Percentiles rank a stretch among this genome's conserved stretches.
These are phyloP conservation scores for Phrynosoma blainvillii DNA, from an alignment of 2,113 vertebrate genomes.

Conservation along the genomic window DNA sequence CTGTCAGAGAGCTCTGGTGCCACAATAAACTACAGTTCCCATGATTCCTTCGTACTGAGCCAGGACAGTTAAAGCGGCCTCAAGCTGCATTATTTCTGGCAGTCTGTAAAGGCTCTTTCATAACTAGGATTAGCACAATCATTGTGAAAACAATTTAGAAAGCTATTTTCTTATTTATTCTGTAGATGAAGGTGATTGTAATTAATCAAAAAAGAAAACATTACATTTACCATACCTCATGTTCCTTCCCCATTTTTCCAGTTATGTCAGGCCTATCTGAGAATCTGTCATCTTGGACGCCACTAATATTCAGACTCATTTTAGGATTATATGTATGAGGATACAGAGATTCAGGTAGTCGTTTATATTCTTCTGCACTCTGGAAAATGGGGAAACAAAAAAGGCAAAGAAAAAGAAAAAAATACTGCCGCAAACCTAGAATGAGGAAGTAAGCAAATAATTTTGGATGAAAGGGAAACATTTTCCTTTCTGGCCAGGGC, in stretches of 20 bases:
- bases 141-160: not conserved
- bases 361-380: constrained; percentile 89
- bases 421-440: not conserved
- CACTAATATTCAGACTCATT: constrained; percentile 95
- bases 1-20: too few relatives aligned
- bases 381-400: constrained; percentile 56
- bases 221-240: constrained; percentile 61
- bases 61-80: too few relatives aligned
- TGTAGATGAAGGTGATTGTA: constrained; percentile 12
- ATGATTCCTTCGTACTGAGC: too few relatives aligned
- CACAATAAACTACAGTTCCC: too few relatives aligned
- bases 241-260: constrained; percentile 51
- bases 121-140: constrained; percentile 3
- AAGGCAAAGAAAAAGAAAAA: not conserved
- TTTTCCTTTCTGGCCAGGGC: not conserved
- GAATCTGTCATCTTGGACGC: constrained; percentile 78
- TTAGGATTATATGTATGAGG: constrained; percentile 98
- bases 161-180: not conserved
- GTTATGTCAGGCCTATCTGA: constrained; percentile 52
- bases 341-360: constrained; percentile 90
- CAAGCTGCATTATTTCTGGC: too few relatives aligned
- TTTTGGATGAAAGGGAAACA: not conserved
- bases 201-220: not conserved
- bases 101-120: not conserved
- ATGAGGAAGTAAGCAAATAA: not conserved